These are phyloP conservation scores for Capitella teleta DNA, from an alignment of 1,140 invertebrate species.

Conservation along the genomic window DNA sequence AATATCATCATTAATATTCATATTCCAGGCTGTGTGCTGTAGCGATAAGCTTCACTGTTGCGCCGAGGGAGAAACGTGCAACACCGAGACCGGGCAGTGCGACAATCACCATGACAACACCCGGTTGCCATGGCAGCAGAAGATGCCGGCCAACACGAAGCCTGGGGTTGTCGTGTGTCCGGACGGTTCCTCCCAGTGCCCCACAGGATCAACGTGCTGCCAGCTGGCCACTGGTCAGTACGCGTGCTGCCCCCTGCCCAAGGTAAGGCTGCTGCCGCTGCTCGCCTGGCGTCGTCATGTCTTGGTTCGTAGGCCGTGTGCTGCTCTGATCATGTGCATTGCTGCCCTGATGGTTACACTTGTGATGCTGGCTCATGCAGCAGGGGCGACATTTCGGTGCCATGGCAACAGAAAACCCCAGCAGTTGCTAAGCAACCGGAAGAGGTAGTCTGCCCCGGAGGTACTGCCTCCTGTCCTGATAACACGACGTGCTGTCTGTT, in stretches of 20 bases:
- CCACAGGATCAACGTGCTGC: conserved; percentile 21
- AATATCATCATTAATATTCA: too few species aligned
- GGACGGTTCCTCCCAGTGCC: conserved; percentile 16
- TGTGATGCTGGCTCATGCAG: conserved; percentile 19
- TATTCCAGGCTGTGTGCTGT: conserved; percentile 26
- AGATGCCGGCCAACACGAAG: conserved; percentile 3
- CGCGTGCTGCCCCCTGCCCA: conserved; percentile 19
- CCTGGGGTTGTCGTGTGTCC: background rate
- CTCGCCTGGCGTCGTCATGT: background rate
- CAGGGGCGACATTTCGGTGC: background rate
- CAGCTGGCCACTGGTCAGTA: conserved; percentile 14
- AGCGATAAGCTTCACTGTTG: conserved; percentile 30
- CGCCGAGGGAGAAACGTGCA: conserved; percentile 24
- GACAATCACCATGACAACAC: background rate
- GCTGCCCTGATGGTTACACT: conserved; percentile 25
- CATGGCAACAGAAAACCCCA: background rate
- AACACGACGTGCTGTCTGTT: conserved; percentile 21
- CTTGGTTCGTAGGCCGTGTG: conserved; percentile 21
- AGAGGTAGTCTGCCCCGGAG: background rate
- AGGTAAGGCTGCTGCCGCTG: conserved; percentile 7
- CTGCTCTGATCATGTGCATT: conserved; percentile 27
- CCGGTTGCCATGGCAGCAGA: background rate
- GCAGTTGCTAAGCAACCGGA: conserved; percentile 2
- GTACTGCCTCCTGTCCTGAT: conserved; percentile 15
- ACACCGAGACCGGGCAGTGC: conserved; percentile 14